Evolutionary conservation across 2,113 vertebrate species (phyloP).

Genomic region (Pycnonotus jocosus): DNA sequence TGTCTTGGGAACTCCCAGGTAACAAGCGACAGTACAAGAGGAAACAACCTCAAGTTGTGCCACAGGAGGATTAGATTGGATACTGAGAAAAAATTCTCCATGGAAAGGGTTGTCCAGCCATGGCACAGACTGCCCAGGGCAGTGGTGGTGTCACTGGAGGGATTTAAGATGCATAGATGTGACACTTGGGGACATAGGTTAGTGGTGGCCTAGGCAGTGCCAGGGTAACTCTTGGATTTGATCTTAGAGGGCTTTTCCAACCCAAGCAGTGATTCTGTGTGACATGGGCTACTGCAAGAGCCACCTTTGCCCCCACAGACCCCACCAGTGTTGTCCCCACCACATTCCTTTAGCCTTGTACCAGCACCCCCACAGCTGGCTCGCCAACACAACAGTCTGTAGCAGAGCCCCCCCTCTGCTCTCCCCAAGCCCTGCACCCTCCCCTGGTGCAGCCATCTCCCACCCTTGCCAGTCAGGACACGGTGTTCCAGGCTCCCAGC

Average conservation of each 20-base stretch:
- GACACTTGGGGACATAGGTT: neutral
- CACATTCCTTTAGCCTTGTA: neutral
- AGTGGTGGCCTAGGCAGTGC: neutral
- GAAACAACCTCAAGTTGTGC: neutral
- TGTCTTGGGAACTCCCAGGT: neutral
- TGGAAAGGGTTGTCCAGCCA: neutral
- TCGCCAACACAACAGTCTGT: neutral
- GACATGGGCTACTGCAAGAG: neutral
- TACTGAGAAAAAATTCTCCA: neutral
- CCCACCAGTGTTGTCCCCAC: neutral
- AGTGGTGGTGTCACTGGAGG: neutral
- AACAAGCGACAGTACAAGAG: neutral
- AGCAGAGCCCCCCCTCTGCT: neutral
- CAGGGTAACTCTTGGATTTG: neutral
- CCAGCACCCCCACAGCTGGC: neutral
- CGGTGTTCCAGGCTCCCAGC: accelerated
- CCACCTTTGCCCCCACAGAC: neutral
- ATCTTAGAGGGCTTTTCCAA: neutral
- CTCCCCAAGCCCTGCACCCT: neutral
- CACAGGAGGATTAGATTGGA: neutral
- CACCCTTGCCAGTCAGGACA: neutral
- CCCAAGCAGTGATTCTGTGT: neutral
- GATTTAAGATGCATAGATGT: neutral
- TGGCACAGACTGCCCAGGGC: neutral
- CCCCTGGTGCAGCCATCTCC: neutral